Conservation (phyloP, 2,888 invertebrate species). For the Cenopis cana region DNA sequence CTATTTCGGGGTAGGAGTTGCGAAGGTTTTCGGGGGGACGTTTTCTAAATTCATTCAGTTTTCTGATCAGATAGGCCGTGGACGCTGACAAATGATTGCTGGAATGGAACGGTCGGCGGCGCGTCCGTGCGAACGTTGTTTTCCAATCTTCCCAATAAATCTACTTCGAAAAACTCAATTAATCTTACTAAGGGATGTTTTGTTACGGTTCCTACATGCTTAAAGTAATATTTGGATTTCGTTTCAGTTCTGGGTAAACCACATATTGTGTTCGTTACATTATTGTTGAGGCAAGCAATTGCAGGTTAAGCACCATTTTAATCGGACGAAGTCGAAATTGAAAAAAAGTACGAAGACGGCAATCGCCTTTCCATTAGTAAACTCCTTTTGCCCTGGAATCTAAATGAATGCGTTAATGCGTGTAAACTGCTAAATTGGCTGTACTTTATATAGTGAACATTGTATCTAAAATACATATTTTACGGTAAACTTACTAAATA, state of each 20-base stretch:
- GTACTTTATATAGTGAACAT: too few relatives aligned
- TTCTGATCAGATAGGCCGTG: conserved; percentile 65
- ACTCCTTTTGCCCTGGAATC: too few relatives aligned
- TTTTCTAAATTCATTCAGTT: conserved; percentile 59
- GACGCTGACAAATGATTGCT: conserved; percentile 74
- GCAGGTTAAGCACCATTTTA: too few relatives aligned
- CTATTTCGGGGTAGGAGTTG: conserved; percentile 5
- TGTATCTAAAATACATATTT: too few relatives aligned
- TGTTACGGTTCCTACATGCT: conserved; percentile 54
- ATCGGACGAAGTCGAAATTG: too few relatives aligned
- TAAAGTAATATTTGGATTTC: conserved; percentile 42
- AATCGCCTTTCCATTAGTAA: too few relatives aligned
- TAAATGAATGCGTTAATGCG: too few relatives aligned
- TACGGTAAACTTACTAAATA: too few relatives aligned
- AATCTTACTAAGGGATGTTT: conserved; percentile 66
- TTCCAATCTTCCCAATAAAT: conserved; percentile 69
- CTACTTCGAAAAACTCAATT: conserved; percentile 75
- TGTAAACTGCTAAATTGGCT: too few relatives aligned
- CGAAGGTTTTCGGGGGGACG: conserved; percentile 24
- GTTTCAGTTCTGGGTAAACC: neutral
- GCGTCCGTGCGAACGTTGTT: conserved; percentile 64
- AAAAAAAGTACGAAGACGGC: too few relatives aligned
- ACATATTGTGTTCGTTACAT: neutral
- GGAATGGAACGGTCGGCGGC: conserved; percentile 62
- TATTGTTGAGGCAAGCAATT: too few relatives aligned